Percentiles rank a stretch among this genome's conserved stretches.
Evolutionary conservation across 2,797 vertebrate genomes (phyloP).

Genomic region (Epinephelus malabaricus): DNA sequence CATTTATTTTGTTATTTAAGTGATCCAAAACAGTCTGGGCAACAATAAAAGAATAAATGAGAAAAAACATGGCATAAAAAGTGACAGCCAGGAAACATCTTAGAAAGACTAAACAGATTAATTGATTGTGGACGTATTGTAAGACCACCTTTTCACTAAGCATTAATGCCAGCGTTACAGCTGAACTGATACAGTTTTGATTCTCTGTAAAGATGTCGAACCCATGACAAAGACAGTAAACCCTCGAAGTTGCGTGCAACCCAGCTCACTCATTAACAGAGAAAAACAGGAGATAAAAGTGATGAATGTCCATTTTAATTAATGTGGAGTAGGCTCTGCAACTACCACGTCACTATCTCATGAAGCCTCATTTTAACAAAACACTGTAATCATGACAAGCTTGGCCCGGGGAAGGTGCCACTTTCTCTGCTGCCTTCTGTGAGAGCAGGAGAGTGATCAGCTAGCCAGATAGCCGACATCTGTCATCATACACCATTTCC

Average conservation of each 20-base stretch:
- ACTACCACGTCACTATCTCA: not conserved
- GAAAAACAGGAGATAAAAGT: constrained; percentile 8
- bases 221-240: constrained; percentile 10
- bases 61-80: not conserved
- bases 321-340: not conserved
- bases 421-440: not conserved
- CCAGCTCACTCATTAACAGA: not conserved
- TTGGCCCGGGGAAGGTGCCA: not conserved
- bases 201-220: constrained; percentile 25
- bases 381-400: not conserved
- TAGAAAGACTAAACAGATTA: constrained; percentile 2
- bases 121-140: constrained; percentile 8
- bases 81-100: not conserved
- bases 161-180: constrained; percentile 7
- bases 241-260: not conserved
- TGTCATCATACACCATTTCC: not conserved
- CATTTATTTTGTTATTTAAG: constrained; percentile 25
- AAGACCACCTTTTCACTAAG: constrained; percentile 10
- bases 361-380: not conserved
- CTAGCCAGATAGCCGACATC: not conserved
- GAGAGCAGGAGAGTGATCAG: not conserved
- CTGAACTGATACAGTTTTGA: constrained; percentile 9
- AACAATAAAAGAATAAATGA: not conserved
- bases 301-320: not conserved
- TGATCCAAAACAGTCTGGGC: not conserved